Evolutionary conservation across 1,140 invertebrate species (phyloP).

Genomic region (Parapsyche elsis): DNA sequence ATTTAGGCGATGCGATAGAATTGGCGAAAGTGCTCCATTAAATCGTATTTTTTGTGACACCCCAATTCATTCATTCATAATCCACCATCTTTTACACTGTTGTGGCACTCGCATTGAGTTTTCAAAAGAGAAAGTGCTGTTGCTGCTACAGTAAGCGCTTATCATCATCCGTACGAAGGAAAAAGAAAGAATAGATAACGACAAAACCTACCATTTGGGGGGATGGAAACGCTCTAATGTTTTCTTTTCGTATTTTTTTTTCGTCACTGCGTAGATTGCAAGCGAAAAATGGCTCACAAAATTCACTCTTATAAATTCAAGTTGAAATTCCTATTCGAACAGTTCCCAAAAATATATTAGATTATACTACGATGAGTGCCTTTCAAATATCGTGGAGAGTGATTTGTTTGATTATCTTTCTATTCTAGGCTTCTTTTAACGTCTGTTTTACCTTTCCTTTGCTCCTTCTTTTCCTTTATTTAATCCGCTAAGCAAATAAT

Average conservation of each 20-base stretch:
- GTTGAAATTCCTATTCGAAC: neutral
- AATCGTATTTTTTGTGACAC: too few relatives aligned
- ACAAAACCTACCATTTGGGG: conserved; percentile 16
- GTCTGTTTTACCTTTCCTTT: too few relatives aligned
- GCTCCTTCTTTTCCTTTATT: too few relatives aligned
- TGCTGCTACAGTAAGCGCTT: neutral
- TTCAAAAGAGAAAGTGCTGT: neutral
- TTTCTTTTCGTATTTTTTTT: conserved; percentile 11
- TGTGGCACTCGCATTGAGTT: neutral
- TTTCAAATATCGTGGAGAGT: too few relatives aligned
- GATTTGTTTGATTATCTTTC: too few relatives aligned
- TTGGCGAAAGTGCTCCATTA: too few relatives aligned
- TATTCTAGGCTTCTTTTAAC: too few relatives aligned
- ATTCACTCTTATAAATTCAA: neutral
- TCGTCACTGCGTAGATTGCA: neutral
- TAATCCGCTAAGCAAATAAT: too few relatives aligned
- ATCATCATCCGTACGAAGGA: conserved; percentile 11
- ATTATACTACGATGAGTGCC: too few relatives aligned
- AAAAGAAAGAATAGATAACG: conserved; percentile 24
- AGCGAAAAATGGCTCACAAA: neutral
- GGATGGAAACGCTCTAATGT: conserved; percentile 18
- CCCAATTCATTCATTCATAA: neutral
- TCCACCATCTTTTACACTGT: neutral
- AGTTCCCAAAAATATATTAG: neutral
- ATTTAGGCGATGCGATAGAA: too few relatives aligned